Evolutionary conservation across 2,113 vertebrate species (phyloP).

Genomic region (Laticauda colubrina): DNA sequence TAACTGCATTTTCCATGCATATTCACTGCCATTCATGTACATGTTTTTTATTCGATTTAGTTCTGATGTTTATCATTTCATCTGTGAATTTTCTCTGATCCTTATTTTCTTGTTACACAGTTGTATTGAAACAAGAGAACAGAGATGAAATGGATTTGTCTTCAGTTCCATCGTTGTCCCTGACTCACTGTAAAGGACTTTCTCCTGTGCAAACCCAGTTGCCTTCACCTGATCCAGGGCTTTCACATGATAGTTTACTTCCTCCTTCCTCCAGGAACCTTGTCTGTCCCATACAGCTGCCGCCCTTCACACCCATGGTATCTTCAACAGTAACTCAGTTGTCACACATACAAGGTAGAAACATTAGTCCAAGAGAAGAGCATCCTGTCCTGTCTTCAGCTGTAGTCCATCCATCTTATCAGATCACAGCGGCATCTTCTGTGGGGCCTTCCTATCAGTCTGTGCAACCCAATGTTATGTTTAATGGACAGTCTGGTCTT

Average conservation of each 20-base stretch:
- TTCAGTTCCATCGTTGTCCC: constrained; percentile 77
- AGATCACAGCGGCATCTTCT: constrained; percentile 75
- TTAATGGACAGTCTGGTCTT: constrained; percentile 88
- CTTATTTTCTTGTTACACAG: constrained; percentile 61
- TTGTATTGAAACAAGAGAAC: constrained; percentile 93
- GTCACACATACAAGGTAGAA: constrained; percentile 83
- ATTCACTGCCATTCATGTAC: not conserved
- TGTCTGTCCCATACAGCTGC: constrained; percentile 76
- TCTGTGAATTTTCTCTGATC: not conserved
- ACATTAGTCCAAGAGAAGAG: constrained; percentile 81
- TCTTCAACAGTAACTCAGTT: constrained; percentile 84
- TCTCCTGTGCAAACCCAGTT: constrained; percentile 77
- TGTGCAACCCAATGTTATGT: constrained; percentile 83
- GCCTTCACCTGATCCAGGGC: constrained; percentile 86
- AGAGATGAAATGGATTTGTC: constrained; percentile 88
- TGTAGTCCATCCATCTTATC: constrained; percentile 81
- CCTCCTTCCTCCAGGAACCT: constrained; percentile 82
- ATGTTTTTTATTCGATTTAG: not conserved
- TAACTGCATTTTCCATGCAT: not conserved
- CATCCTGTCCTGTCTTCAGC: constrained; percentile 78
- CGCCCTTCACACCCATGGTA: constrained; percentile 80
- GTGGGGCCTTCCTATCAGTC: constrained; percentile 83
- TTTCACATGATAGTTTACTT: constrained; percentile 80
- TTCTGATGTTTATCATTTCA: not conserved
- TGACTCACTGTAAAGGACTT: constrained; percentile 73